Conservation (phyloP, 2,113 vertebrate species). For the Anseranas semipalmata region DNA sequence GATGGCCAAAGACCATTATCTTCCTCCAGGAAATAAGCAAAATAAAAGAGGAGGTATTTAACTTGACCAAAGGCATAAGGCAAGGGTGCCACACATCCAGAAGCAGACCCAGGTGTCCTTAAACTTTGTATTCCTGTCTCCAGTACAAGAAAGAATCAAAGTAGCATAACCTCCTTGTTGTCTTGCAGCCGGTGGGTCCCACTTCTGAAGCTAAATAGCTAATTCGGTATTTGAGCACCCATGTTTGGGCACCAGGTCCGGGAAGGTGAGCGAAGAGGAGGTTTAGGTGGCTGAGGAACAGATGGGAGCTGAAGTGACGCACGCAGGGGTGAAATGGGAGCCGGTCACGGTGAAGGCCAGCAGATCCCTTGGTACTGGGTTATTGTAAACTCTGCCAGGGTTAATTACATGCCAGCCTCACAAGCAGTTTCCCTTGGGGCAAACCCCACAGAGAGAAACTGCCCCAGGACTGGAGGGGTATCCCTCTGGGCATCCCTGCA, state of each 20-base stretch:
- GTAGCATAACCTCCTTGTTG: background rate
- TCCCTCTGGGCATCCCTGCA: background rate
- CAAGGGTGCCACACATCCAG: rapidly evolving
- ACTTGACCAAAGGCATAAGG: background rate
- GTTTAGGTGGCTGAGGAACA: background rate
- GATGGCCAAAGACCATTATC: background rate
- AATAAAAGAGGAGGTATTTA: background rate
- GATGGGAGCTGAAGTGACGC: background rate
- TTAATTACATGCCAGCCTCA: background rate
- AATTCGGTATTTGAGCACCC: background rate
- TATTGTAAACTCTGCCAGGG: background rate
- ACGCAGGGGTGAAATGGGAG: background rate
- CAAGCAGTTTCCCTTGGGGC: background rate
- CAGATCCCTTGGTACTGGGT: background rate
- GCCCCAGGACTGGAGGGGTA: background rate
- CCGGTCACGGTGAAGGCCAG: background rate
- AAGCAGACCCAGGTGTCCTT: background rate
- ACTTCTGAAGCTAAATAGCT: background rate
- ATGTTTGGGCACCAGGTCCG: background rate
- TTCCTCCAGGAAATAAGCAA: background rate
- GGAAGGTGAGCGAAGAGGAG: background rate
- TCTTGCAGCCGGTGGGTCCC: background rate
- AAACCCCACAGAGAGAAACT: background rate
- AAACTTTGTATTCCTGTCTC: background rate
- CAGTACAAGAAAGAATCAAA: background rate